A percentile compares a stretch with the other conserved stretches of the same genome.
Evolutionary conservation across 2,888 invertebrate species (phyloP).

Genomic region (Tribolium freemani): DNA sequence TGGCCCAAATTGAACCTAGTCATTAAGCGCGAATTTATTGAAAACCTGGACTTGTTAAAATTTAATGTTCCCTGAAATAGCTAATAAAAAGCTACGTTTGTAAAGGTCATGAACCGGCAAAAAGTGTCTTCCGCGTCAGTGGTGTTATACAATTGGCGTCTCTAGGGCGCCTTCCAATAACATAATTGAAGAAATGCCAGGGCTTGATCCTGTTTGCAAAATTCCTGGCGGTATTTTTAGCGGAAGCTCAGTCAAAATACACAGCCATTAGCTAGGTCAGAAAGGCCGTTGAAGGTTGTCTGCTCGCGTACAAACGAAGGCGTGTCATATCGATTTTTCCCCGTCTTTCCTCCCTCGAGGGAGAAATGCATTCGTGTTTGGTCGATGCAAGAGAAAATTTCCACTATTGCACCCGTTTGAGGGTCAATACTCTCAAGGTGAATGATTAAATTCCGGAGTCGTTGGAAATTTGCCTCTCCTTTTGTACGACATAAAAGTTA

Average conservation of each 20-base stretch:
- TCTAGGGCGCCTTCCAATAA: conserved; percentile 10
- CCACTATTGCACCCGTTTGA: conserved; percentile 15
- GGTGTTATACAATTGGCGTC: conserved; percentile 8
- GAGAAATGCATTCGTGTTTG: background rate
- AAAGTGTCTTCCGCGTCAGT: background rate
- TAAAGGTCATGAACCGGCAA: no score
- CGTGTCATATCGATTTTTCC: conserved; percentile 39
- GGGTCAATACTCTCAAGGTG: background rate
- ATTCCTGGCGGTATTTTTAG: background rate
- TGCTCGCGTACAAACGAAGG: conserved; percentile 33
- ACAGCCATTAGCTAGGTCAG: conserved; percentile 38
- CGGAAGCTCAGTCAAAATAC: conserved; percentile 27
- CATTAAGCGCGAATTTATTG: no score
- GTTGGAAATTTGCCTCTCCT: conserved; percentile 14
- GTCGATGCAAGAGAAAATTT: conserved; percentile 20
- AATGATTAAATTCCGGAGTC: background rate
- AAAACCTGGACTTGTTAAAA: background rate
- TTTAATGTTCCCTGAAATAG: background rate
- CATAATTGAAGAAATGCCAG: conserved; percentile 28
- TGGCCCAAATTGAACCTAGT: no score
- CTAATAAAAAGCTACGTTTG: background rate
- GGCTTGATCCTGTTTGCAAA: conserved; percentile 22
- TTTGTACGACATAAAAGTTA: conserved; percentile 16
- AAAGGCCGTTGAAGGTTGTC: conserved; percentile 45
- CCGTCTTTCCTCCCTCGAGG: conserved; percentile 12